Evolutionary conservation across 2,797 vertebrate species (phyloP).

Genomic region (Macrochelys suwanniensis): DNA sequence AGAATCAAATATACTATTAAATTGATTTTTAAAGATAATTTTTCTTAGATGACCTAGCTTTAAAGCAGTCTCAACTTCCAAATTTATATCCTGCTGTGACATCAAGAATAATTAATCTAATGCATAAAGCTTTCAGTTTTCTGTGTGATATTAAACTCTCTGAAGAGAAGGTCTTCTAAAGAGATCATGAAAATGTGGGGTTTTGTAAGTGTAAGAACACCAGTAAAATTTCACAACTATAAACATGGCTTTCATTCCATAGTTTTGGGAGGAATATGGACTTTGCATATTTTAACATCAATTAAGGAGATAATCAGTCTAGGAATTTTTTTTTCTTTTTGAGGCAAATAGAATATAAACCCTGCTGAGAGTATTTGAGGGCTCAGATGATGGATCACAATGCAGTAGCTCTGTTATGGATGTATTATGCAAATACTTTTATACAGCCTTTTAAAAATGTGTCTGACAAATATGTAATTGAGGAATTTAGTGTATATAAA

Average conservation of each 20-base stretch:
- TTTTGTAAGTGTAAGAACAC: background rate
- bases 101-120: background rate
- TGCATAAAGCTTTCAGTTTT: background rate
- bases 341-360: conserved; percentile 11
- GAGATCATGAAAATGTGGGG: background rate
- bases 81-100: background rate
- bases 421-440: conserved; percentile 61
- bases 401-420: conserved; percentile 30
- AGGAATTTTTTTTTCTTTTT: conserved; percentile 50
- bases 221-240: background rate
- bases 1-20: background rate
- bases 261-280: background rate
- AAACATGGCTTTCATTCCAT: background rate
- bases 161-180: background rate
- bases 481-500: conserved; percentile 42
- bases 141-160: background rate
- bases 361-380: conserved; percentile 54
- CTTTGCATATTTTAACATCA: background rate
- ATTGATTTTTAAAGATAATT: background rate
- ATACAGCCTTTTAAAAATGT: conserved; percentile 20
- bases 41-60: background rate
- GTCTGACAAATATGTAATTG: conserved; percentile 19
- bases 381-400: conserved; percentile 33
- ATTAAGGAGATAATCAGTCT: conserved; percentile 13
- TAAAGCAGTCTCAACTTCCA: background rate